Percentiles rank a stretch among this genome's conserved stretches.
phyloP scores from a whole-genome alignment of 2,797 vertebrate genomes.

The Mormyrops boulengeri region DNA sequence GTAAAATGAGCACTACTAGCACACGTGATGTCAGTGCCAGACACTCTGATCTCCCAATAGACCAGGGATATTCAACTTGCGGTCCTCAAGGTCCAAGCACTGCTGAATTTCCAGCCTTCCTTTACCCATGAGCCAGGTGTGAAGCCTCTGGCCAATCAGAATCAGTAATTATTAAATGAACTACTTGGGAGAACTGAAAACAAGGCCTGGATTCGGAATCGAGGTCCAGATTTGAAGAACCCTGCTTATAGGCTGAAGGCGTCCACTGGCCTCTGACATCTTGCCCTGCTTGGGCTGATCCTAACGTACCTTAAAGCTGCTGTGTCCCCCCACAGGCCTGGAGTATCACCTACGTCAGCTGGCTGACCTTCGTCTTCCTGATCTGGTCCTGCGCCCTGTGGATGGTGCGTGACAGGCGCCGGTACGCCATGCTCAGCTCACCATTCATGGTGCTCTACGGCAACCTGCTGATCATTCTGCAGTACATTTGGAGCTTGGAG shows the following conservation, averaged over 20 bases:
- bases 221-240: background rate
- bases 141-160: background rate
- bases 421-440: constrained; percentile 91
- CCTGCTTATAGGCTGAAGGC: background rate
- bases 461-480: constrained; percentile 78
- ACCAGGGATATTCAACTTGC: background rate
- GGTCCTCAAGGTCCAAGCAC: background rate
- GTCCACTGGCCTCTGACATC: background rate
- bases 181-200: background rate
- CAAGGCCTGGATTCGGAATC: background rate
- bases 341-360: constrained; percentile 97
- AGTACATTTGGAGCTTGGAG: constrained; percentile 90
- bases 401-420: constrained; percentile 88
- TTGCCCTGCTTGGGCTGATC: background rate
- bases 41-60: background rate
- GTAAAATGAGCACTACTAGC: background rate
- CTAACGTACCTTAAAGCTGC: background rate
- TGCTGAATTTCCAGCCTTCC: background rate
- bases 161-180: background rate
- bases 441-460: constrained; percentile 95
- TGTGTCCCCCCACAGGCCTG: constrained; percentile 63
- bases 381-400: constrained; percentile 91
- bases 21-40: background rate
- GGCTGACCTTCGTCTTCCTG: constrained; percentile 89
- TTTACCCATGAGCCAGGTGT: background rate